phyloP scores from a whole-genome alignment of 2,113 vertebrate species.

The Anoplopoma fimbria region DNA sequence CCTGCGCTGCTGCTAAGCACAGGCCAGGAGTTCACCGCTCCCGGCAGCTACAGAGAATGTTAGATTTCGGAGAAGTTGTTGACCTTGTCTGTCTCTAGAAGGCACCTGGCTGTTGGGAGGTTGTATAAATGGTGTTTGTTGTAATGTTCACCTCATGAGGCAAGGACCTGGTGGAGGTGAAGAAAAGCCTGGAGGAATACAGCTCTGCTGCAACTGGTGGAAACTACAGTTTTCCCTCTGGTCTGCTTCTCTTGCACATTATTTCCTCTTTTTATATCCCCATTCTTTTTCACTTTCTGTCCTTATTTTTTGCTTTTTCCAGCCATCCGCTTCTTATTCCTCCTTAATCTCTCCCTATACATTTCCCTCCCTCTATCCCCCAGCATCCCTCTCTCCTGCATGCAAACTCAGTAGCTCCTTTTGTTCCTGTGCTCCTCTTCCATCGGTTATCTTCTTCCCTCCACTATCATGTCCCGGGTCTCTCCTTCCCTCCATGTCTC shows the following conservation, averaged over 20 bases:
- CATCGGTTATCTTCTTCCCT: background rate
- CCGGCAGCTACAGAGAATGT: slow-evolving; percentile 32
- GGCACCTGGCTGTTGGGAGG: slow-evolving; percentile 43
- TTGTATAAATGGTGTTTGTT: slow-evolving; percentile 37
- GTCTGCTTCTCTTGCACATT: slow-evolving; percentile 24
- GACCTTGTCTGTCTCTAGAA: slow-evolving; percentile 63
- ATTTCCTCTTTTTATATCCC: background rate
- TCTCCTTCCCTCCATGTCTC: background rate
- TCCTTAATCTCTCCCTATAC: background rate
- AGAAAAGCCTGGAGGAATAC: slow-evolving; percentile 56
- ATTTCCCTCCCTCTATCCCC: background rate
- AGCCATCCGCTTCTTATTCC: background rate
- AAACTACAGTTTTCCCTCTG: slow-evolving; percentile 22
- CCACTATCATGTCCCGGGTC: slow-evolving; percentile 8
- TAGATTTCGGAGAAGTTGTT: slow-evolving; percentile 50
- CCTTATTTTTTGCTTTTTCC: slow-evolving; percentile 1
- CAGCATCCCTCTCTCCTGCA: background rate
- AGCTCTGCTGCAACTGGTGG: slow-evolving; percentile 27
- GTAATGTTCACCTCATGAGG: slow-evolving; percentile 48
- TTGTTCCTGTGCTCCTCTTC: slow-evolving; percentile 14
- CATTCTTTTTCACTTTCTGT: background rate
- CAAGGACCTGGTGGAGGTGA: slow-evolving; percentile 55
- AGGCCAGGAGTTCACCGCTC: slow-evolving; percentile 40
- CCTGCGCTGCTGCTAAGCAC: slow-evolving; percentile 29
- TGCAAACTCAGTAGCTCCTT: slow-evolving; percentile 32